Conservation (phyloP, 2,797 vertebrate genomes). For the Syndactyla subalaris region DNA sequence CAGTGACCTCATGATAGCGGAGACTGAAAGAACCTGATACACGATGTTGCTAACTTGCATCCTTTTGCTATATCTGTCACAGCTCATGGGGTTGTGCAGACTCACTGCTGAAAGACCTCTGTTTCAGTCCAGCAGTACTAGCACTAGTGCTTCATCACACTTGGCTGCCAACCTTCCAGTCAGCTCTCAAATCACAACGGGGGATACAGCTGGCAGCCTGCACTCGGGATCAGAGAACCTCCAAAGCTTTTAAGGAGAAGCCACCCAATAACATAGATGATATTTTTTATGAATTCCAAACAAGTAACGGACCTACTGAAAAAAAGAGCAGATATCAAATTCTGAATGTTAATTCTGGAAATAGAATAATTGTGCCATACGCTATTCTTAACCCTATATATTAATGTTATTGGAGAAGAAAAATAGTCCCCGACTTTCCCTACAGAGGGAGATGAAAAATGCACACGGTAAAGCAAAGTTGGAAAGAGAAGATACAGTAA, state of each 20-base stretch:
- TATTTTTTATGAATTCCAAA: neutral
- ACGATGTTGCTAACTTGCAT: neutral
- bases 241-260: neutral
- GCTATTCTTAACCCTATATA: neutral
- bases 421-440: neutral
- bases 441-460: neutral
- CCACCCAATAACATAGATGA: neutral
- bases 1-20: neutral
- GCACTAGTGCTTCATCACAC: neutral
- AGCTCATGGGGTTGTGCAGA: neutral
- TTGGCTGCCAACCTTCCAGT: neutral
- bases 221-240: neutral
- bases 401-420: neutral
- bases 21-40: neutral
- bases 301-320: accelerated
- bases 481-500: neutral
- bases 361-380: neutral
- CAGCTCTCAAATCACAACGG: neutral
- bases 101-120: neutral
- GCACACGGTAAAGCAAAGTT: neutral
- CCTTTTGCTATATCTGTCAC: neutral
- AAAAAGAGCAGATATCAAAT: neutral
- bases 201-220: neutral
- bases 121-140: neutral
- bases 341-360: neutral